A percentile compares a stretch with the other conserved stretches of the same genome.
Conservation (phyloP, 2,113 vertebrate genomes). For the Equus quagga region DNA sequence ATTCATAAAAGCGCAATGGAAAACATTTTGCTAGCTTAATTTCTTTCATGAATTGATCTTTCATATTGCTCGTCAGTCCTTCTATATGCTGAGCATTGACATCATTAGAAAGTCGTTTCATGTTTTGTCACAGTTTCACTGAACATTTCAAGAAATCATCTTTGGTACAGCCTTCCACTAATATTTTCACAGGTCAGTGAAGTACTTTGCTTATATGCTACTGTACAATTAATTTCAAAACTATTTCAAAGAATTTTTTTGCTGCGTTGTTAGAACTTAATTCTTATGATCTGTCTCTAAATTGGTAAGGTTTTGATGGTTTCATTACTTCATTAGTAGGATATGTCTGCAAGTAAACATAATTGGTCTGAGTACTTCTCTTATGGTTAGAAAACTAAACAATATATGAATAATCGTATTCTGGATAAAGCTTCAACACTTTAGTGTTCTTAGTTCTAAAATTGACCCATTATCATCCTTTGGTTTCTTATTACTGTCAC, state of each 20-base stretch:
- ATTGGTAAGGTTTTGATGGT: not conserved
- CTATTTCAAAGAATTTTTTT: not conserved
- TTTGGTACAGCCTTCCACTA: not conserved
- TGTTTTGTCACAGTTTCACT: not conserved
- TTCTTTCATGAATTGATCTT: not conserved
- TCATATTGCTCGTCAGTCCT: not conserved
- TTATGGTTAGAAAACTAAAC: not conserved
- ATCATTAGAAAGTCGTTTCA: not conserved
- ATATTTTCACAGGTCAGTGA: not conserved
- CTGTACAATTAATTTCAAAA: not conserved
- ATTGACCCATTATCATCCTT: not conserved
- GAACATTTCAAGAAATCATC: not conserved
- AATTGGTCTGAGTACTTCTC: not conserved
- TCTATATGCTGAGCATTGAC: not conserved
- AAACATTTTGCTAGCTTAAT: not conserved
- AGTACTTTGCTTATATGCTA: not conserved
- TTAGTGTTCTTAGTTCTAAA: not conserved
- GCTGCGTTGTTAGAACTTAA: not conserved
- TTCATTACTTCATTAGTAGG: not conserved
- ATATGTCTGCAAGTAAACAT: not conserved
- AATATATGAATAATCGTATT: not conserved
- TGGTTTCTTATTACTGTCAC: not conserved
- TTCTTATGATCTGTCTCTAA: not conserved
- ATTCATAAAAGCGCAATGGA: not conserved
- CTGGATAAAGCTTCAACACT: not conserved